Evolutionary conservation across 1,140 invertebrate genomes (phyloP).

Genomic region (Hestina assimilis): DNA sequence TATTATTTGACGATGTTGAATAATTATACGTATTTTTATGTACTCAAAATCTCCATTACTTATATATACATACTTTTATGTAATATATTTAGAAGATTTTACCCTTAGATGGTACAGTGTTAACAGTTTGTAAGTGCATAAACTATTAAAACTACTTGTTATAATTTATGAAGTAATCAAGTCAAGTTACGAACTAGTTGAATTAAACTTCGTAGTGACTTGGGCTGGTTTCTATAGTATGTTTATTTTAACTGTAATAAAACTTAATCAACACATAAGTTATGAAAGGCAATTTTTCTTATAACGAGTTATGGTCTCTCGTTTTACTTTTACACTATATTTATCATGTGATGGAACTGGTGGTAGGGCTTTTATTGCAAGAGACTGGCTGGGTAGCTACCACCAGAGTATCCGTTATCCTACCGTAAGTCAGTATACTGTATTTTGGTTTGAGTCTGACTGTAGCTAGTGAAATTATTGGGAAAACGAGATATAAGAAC

Average conservation of each 20-base stretch:
- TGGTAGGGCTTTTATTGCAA: no score
- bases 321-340: no score
- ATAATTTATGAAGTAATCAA: slow-evolving; percentile 29
- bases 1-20: neutral
- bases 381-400: no score
- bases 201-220: slow-evolving; percentile 9
- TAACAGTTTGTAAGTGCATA: slow-evolving; percentile 4
- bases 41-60: neutral
- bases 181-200: slow-evolving; percentile 5
- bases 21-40: neutral
- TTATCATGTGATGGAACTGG: no score
- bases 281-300: neutral
- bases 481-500: no score
- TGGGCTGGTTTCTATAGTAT: slow-evolving; percentile 7
- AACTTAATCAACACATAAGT: neutral
- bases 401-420: no score
- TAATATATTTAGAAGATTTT: neutral
- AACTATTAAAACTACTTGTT: slow-evolving; percentile 15
- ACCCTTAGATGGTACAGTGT: neutral
- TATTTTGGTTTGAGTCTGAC: no score
- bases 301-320: no score
- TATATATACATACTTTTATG: neutral
- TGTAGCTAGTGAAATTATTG: no score
- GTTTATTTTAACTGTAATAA: slow-evolving; percentile 6
- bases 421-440: no score